phyloP scores from a whole-genome alignment of 2,113 vertebrate species.

The Physeter macrocephalus region DNA sequence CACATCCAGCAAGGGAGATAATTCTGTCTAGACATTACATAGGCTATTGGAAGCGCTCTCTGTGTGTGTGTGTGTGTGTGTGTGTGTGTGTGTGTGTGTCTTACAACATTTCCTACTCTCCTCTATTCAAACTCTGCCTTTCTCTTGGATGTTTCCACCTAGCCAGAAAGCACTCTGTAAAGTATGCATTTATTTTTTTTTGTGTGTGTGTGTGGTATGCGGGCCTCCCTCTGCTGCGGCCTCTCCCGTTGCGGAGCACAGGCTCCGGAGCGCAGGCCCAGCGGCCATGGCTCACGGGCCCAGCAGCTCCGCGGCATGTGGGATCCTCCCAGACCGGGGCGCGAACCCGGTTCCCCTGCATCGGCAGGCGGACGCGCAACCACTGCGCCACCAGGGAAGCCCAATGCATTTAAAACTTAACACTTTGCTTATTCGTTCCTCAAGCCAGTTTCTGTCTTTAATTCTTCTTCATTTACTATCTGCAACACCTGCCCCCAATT shows the following conservation, averaged over 20 bases:
- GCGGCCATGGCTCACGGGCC: no score
- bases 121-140: neutral
- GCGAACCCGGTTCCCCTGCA: no score
- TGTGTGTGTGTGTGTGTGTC: neutral
- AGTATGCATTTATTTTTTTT: no score
- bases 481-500: neutral
- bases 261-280: no score
- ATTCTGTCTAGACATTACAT: neutral
- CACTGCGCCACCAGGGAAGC: no score
- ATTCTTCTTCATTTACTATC: neutral
- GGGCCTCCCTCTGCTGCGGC: no score
- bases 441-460: neutral
- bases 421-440: neutral
- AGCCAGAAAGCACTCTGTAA: neutral
- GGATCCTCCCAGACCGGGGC: no score
- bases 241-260: no score
- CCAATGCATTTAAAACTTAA: neutral
- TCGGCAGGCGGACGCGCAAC: no score
- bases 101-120: neutral
- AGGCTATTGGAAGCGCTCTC: neutral
- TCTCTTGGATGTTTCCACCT: neutral
- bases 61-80: neutral
- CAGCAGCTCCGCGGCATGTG: no score
- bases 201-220: no score
- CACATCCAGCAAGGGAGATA: neutral